Conservation (phyloP, 2,888 invertebrate genomes). For the Agrypnus murinus region DNA sequence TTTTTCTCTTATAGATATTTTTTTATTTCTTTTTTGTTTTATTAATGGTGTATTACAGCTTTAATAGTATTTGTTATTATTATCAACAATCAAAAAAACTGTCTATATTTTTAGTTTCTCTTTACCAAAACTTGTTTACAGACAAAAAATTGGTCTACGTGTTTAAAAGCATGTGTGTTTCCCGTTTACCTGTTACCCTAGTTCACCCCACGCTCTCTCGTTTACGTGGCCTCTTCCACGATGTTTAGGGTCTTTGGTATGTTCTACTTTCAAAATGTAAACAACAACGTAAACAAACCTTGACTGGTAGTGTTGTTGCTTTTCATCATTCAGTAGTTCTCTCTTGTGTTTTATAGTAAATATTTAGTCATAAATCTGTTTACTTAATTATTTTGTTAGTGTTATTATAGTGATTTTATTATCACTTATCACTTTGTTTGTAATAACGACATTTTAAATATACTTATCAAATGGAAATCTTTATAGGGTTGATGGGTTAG, state of each 20-base stretch:
- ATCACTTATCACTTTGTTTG: too few species aligned
- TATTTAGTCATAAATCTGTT: too few species aligned
- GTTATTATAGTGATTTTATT: neutral
- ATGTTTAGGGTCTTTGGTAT: neutral
- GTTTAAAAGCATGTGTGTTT: neutral
- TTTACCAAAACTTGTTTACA: too few species aligned
- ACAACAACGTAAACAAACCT: constrained; percentile 1
- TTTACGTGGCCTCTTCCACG: constrained; percentile 17
- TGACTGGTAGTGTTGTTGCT: neutral
- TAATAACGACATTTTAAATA: too few species aligned
- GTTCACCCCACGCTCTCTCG: neutral
- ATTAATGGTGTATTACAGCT: too few species aligned
- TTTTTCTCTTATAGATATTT: too few species aligned
- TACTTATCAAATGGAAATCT: too few species aligned
- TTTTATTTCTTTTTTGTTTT: too few species aligned
- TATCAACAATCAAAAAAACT: too few species aligned
- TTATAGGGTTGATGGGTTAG: too few species aligned
- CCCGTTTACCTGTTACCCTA: neutral
- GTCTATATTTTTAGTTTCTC: too few species aligned
- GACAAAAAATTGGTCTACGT: neutral
- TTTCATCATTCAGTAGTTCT: neutral
- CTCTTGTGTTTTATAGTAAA: neutral
- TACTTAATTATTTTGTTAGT: neutral
- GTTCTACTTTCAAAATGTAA: neutral
- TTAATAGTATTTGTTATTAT: too few species aligned